phyloP scores from a whole-genome alignment of 2,888 invertebrate species.

The Amiota mariae region DNA sequence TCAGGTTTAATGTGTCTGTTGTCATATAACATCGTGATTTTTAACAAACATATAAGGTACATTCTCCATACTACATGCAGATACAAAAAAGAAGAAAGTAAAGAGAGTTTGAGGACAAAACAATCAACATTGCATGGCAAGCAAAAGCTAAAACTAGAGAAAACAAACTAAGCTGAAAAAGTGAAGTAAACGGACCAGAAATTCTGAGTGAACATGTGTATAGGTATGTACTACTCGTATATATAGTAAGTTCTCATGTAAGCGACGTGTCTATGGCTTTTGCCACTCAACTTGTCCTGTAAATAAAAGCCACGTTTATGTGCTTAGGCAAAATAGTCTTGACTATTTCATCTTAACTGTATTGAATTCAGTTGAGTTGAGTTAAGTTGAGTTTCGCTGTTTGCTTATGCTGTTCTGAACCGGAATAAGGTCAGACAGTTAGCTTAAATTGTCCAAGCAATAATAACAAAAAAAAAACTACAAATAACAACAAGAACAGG shows the following conservation, averaged over 20 bases:
- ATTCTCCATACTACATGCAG: background rate
- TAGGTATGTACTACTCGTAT: background rate
- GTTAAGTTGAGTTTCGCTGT: background rate
- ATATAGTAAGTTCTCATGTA: background rate
- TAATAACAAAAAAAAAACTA: constrained; percentile 24
- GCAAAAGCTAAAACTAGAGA: background rate
- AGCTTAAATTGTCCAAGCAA: constrained; percentile 18
- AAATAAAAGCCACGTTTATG: constrained; percentile 29
- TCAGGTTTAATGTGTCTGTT: constrained; percentile 47
- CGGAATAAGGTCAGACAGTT: constrained; percentile 25
- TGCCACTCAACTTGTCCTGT: constrained; percentile 18
- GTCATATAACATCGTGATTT: constrained; percentile 46
- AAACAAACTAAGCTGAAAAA: background rate
- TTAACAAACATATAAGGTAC: constrained; percentile 15
- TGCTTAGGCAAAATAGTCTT: constrained; percentile 21
- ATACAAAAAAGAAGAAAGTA: background rate
- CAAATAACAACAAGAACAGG: constrained; percentile 12
- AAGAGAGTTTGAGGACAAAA: background rate
- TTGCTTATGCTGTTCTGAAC: background rate
- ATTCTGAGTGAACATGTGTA: background rate
- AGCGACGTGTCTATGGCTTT: constrained; percentile 28
- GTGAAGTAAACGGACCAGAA: background rate
- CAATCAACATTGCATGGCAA: background rate
- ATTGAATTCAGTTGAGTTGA: background rate
- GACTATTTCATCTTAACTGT: constrained; percentile 15